Percentiles rank a stretch among this genome's conserved stretches.
These are phyloP conservation scores for Caenorhabditis panamensis DNA, from an alignment of 2,888 invertebrate species.

Conservation along the genomic window DNA sequence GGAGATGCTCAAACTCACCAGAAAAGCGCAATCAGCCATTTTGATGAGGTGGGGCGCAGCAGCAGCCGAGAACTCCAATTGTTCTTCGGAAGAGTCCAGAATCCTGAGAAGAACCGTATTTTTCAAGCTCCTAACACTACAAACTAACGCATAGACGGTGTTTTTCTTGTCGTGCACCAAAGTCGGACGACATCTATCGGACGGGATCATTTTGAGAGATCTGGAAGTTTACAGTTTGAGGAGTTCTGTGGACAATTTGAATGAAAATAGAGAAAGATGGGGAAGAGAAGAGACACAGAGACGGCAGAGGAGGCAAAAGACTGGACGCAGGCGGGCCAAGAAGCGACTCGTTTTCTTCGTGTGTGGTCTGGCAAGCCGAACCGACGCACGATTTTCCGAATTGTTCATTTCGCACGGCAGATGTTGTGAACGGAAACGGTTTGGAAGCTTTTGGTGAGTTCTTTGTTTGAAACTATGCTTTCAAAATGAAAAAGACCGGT, in stretches of 20 bases:
- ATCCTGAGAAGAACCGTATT: no score
- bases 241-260: neutral
- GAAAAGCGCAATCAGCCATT: neutral
- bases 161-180: neutral
- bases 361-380: neutral
- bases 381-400: neutral
- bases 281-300: neutral
- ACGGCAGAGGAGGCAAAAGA: neutral
- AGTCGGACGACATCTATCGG: neutral
- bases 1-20: neutral
- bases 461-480: no score
- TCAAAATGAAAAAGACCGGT: no score
- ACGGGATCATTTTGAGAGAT: neutral
- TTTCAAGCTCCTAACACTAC: no score
- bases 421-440: no score
- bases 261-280: neutral
- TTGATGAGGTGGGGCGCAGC: neutral
- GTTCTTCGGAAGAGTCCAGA: no score
- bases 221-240: neutral
- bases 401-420: no score
- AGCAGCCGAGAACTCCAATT: no score
- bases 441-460: no score
- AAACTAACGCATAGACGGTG: no score
- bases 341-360: neutral
- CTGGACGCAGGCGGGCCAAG: neutral